Percentiles rank a stretch among this genome's conserved stretches.
These are phyloP conservation scores for Protaetia brevitarsis DNA, from an alignment of 1,140 invertebrate genomes.

Conservation along the genomic window DNA sequence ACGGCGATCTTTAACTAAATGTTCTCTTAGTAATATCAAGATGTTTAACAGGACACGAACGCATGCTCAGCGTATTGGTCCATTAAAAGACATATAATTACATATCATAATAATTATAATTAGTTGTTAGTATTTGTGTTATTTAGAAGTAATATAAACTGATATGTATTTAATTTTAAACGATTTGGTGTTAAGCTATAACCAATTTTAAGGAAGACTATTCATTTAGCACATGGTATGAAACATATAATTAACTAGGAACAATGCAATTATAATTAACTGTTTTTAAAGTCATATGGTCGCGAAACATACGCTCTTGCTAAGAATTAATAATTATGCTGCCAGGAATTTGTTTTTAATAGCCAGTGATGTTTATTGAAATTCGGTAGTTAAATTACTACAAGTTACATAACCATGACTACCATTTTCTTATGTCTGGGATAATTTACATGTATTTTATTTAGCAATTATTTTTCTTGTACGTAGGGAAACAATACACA, in stretches of 20 bases:
- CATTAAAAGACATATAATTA: too few relatives aligned
- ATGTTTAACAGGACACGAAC: constrained; percentile 1
- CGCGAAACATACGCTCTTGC: background rate
- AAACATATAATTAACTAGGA: background rate
- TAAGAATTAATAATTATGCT: background rate
- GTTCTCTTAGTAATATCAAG: background rate
- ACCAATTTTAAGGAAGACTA: background rate
- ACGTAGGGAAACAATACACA: too few relatives aligned
- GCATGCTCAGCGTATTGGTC: too few relatives aligned
- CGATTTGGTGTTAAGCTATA: background rate
- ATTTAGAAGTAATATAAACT: background rate
- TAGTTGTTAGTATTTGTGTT: background rate
- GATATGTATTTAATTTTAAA: background rate
- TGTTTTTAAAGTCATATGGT: background rate
- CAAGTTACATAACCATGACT: too few relatives aligned
- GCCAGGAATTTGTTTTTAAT: background rate
- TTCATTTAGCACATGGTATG: background rate
- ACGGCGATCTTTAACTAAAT: background rate
- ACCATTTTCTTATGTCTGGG: too few relatives aligned
- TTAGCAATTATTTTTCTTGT: too few relatives aligned
- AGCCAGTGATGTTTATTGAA: background rate
- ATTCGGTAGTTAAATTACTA: background rate
- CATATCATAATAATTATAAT: too few relatives aligned
- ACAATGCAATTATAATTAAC: background rate
- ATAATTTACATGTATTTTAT: too few relatives aligned